phyloP scores from a whole-genome alignment of 2,888 invertebrate genomes.

The Chrysolina haemoptera region DNA sequence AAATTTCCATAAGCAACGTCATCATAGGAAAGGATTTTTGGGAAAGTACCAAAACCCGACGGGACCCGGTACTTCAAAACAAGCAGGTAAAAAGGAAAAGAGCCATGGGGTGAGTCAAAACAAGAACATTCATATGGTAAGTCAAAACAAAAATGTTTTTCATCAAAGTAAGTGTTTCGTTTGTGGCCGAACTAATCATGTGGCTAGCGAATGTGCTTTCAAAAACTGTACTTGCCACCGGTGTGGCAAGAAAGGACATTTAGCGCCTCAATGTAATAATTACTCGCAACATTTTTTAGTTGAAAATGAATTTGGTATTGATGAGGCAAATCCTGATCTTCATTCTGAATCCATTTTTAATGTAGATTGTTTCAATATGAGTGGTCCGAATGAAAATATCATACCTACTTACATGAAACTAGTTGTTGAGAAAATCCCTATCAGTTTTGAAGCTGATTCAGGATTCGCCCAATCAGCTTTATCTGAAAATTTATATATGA shows the following conservation, averaged over 20 bases:
- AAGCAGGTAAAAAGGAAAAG: background rate
- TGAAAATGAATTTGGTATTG: background rate
- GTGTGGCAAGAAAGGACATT: too few relatives aligned
- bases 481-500: constrained; percentile 16
- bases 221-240: background rate
- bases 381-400: background rate
- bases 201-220: background rate
- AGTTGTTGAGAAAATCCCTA: constrained; percentile 14
- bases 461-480: constrained; percentile 17
- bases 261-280: background rate
- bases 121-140: too few relatives aligned
- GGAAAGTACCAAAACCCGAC: background rate
- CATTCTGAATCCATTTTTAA: constrained; percentile 1
- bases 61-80: background rate
- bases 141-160: background rate
- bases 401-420: constrained; percentile 10
- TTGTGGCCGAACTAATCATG: constrained; percentile 7
- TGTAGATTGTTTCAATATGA: background rate
- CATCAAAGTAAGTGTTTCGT: background rate
- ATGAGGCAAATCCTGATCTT: background rate
- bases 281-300: background rate
- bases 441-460: constrained; percentile 22
- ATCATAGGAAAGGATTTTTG: background rate
- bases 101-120: too few relatives aligned
- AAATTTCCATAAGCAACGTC: constrained; percentile 1